Conservation (phyloP, 30 jellyfish, hydroid and myxozoan genomes). For the Phacellophora camtschatica region DNA sequence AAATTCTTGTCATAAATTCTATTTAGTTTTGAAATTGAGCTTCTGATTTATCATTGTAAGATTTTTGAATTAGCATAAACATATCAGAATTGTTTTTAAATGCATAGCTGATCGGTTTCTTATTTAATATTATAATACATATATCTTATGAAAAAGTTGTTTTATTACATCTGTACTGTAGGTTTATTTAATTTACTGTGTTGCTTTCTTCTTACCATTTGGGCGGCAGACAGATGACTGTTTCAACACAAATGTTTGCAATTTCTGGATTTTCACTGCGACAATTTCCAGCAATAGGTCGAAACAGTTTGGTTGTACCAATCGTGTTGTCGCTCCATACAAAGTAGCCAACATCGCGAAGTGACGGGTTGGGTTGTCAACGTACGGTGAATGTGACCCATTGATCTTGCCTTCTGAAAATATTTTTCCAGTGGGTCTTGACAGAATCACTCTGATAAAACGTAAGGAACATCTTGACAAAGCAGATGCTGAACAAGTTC, state of each 20-base stretch:
- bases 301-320: conserved; percentile 52
- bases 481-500: conserved; percentile 43
- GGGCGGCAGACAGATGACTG: conserved; percentile 53
- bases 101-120: too few relatives aligned
- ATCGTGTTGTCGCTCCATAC: conserved; percentile 57
- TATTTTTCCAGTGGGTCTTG: conserved; percentile 63
- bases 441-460: conserved; percentile 54
- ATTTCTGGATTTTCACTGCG: conserved; percentile 30
- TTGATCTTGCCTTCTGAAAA: conserved; percentile 42
- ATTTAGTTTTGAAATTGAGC: not conserved
- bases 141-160: not conserved
- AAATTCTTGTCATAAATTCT: not conserved
- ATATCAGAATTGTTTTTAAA: not conserved
- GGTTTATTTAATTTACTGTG: conserved; percentile 3
- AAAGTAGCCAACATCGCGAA: conserved; percentile 69
- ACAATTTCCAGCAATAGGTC: conserved; percentile 59
- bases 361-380: conserved; percentile 48
- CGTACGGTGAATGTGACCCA: too few relatives aligned
- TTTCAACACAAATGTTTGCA: conserved; percentile 39
- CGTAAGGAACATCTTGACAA: conserved; percentile 38
- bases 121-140: not conserved
- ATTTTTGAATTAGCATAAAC: not conserved
- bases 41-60: conserved; percentile 1
- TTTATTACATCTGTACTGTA: conserved; percentile 1
- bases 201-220: conserved; percentile 18